A percentile compares a stretch with the other conserved stretches of the same genome.
phyloP scores from a whole-genome alignment of 1,140 invertebrate species.

The Eubasilissa regina region DNA sequence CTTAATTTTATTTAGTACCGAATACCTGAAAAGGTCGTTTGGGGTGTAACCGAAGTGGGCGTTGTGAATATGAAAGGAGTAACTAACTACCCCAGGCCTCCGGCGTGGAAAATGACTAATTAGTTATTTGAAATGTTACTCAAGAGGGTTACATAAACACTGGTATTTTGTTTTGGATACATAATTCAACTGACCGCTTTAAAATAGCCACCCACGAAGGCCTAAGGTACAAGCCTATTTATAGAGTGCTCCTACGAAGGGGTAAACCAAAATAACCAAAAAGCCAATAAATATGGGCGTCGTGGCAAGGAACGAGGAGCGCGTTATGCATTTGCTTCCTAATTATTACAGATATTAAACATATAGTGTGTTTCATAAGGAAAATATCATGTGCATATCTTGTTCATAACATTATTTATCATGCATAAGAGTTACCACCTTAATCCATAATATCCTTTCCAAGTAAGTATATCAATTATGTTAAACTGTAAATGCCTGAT shows the following conservation, averaged over 20 bases:
- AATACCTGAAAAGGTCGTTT: background rate
- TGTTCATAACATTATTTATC: too few relatives aligned
- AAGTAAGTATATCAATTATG: too few relatives aligned
- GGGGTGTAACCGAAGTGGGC: background rate
- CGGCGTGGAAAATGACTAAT: conserved; percentile 39
- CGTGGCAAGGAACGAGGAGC: too few relatives aligned
- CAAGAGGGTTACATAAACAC: conserved; percentile 1
- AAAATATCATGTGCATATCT: too few relatives aligned
- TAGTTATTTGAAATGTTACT: conserved; percentile 41
- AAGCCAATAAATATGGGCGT: too few relatives aligned
- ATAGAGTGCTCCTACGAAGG: background rate
- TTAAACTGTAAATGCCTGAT: too few relatives aligned
- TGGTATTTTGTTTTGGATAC: conserved; percentile 33
- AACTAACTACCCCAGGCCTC: background rate
- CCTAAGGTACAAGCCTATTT: background rate
- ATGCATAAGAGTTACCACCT: too few relatives aligned
- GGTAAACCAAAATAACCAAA: too few relatives aligned
- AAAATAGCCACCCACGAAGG: conserved; percentile 14
- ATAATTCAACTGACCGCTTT: conserved; percentile 23
- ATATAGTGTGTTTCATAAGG: too few relatives aligned
- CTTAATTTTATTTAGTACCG: background rate
- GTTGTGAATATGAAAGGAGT: background rate
- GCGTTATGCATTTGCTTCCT: too few relatives aligned
- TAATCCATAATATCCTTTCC: too few relatives aligned
- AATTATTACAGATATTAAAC: too few relatives aligned